phyloP scores from a whole-genome alignment of 1,140 invertebrate species.

The Drosophila bipectinata region DNA sequence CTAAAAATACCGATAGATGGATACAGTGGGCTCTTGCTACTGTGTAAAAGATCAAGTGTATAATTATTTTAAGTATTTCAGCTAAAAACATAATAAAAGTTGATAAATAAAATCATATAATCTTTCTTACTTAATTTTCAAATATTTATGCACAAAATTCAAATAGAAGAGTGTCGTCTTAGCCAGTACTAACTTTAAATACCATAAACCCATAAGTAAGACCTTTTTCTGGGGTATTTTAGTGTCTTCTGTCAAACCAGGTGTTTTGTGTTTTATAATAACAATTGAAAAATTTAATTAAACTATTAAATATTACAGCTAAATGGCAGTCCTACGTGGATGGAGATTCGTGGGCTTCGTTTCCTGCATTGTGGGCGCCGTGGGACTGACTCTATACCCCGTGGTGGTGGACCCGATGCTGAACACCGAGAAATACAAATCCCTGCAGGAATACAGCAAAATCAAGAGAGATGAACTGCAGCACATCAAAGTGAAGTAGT shows the following conservation, averaged over 20 bases:
- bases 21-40: background rate
- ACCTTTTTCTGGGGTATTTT: conserved; percentile 30
- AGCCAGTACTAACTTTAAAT: background rate
- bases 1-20: conserved; percentile 28
- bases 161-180: background rate
- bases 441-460: conserved; percentile 78
- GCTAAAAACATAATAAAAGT: no score
- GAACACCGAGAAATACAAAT: conserved; percentile 87
- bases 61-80: no score
- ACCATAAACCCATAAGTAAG: background rate
- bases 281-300: conserved; percentile 5
- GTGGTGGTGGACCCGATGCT: conserved; percentile 88
- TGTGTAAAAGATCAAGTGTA: no score
- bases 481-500: conserved; percentile 28
- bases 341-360: conserved; percentile 87
- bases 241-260: conserved; percentile 36
- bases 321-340: conserved; percentile 84
- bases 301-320: conserved; percentile 26
- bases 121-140: background rate
- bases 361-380: conserved; percentile 85
- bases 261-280: conserved; percentile 66
- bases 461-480: conserved; percentile 49
- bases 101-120: no score
- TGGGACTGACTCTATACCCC: conserved; percentile 86
- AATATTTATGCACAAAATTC: background rate